A percentile compares a stretch with the other conserved stretches of the same genome.
Evolutionary conservation across 2,888 invertebrate species (phyloP).

Genomic region (Epinotia ramella): DNA sequence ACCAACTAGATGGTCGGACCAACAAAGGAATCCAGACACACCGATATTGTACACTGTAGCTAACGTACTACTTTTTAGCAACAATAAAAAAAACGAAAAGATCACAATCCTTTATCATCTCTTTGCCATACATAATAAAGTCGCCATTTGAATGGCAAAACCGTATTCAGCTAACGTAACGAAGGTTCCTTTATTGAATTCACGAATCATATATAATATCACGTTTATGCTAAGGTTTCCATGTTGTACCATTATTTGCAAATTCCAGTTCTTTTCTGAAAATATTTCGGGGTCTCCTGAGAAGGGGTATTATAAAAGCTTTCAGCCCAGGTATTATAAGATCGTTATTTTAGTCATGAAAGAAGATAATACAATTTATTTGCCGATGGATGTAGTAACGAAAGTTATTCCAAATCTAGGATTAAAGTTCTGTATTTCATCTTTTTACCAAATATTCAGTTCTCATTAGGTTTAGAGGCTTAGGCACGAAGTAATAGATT

Average conservation of each 20-base stretch:
- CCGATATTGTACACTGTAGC: no score
- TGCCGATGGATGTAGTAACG: neutral
- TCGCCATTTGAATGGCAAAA: neutral
- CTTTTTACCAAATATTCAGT: no score
- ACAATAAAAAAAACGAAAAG: neutral
- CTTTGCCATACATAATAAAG: neutral
- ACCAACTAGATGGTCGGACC: no score
- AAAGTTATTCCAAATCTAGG: neutral
- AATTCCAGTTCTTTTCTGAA: constrained; percentile 6
- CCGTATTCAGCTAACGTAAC: constrained; percentile 6
- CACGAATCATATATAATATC: constrained; percentile 29
- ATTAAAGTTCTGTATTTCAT: no score
- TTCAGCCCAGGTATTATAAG: neutral
- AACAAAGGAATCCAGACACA: no score
- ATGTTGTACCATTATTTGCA: constrained; percentile 6
- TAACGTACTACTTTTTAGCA: no score
- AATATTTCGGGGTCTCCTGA: neutral
- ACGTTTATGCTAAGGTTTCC: constrained; percentile 18
- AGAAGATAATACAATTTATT: constrained; percentile 3
- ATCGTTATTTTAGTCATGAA: neutral
- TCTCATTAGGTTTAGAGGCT: no score
- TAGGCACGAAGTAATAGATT: no score
- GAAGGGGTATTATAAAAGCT: neutral
- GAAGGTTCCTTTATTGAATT: constrained; percentile 28
- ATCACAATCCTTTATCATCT: neutral